Evolutionary conservation across 2,113 vertebrate species (phyloP), one percentile per base, ranked within the genome.

Genomic region (Rhodinocichla rosea): DNA sequence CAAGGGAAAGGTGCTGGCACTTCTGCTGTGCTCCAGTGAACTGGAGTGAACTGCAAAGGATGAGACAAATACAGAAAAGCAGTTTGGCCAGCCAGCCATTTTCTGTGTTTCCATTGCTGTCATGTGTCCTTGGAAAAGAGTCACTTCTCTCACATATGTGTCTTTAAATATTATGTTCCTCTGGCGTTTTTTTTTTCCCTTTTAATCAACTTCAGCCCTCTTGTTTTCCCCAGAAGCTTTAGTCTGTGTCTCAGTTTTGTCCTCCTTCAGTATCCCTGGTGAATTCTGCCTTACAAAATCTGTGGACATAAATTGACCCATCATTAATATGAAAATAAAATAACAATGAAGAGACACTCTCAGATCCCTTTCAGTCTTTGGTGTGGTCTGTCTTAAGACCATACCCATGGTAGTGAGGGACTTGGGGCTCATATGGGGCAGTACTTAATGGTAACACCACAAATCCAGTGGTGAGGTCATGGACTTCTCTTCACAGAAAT

Each of bases 331-430:
- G 37, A 75, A 87, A 94, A 94, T 91, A 71, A 94, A 96, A 35
- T 68, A 94, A 97, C 94, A 97, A 95, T 97, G 89, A 71, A 35
- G 74, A 92, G 95, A 26, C 91, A 79, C 96, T 95, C 89, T 91
- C 94, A 95, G 78, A 73, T 95, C 89, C 74, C 50, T 69, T 87
- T 73, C 65, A 83, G 78, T 17, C 91, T 94, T 92, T 97, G 89
- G 26, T 95, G 94, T 94, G 89, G 93, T 95, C 87, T 92, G 40
- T 87, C 87, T 89, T 62, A 68, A 86, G 85, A 78, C 86, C 19
- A 5, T 92, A 27, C 30, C 68, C 91, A 71, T 90, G 67, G 53
- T 47, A 50, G 63, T 55, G 78, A 92, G 67, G 63, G 82, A 59
- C 75, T 59, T 49, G 49, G 40, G 81, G 81, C 93, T 90, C 20